Evolutionary conservation across 2,797 vertebrate genomes (phyloP), one percentile per base, ranked within the genome.

Genomic region (Danio jaintianensis): DNA sequence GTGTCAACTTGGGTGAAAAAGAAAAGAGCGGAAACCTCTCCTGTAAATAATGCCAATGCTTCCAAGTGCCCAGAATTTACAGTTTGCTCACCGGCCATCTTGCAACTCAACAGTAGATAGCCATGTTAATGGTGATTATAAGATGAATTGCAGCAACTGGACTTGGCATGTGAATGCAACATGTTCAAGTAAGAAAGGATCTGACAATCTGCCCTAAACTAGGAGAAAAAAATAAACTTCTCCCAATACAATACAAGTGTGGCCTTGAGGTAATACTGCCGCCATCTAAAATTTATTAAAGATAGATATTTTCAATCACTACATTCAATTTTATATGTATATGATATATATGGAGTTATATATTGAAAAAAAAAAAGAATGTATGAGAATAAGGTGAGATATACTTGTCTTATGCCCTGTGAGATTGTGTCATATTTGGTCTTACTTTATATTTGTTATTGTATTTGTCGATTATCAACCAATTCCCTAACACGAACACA

Each of bases 241-340:
- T 79, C 66, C 56, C 69, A 80, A 80, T 84, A 74, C 84, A 86
- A 82, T 85, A 83, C 81, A 83, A 85, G 85, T 13, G 85, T 86
- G 85, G 83, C 81, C 84, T 87, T 87, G 75, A 88, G 85, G 83
- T 79, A 84, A 85, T 86, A 87, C 87, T 87, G 85, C 86, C 83
- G 84, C 86, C 85, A 84, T 87, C 83, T 67, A 80, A 84, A 73
- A 84, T 86, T 85, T 85, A 78, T 81, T 83, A 81, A 86, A 88
- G 67, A 80, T 77, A 69, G 80, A 84, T 87, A 88, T 88, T 87
- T 87, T 87, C 81, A 83, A 62, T 76, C 79, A 85, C 62, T 74
- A 70, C 72, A 82, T 80, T 85, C 75, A 82, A 73, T 84, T 88
- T 87, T 87, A 85, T 86, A 88, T 87, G 85, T 86, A 82, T 82